Conservation (phyloP, 2,113 vertebrate species). For the Mirza zaza region DNA sequence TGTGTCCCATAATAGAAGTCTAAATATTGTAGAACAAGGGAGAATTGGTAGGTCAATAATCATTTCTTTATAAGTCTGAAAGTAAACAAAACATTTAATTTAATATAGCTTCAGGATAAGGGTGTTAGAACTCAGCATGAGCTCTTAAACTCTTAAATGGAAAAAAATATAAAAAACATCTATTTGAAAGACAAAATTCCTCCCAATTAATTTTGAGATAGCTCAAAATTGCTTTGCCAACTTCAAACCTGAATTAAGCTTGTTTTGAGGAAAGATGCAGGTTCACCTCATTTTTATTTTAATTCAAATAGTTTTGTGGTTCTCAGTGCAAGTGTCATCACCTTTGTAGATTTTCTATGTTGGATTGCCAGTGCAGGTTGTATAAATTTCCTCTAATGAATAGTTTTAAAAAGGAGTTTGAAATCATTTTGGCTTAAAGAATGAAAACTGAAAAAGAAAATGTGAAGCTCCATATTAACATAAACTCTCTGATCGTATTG, state of each 20-base stretch:
- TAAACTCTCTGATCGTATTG: slow-evolving; percentile 16
- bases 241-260: neutral
- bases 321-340: neutral
- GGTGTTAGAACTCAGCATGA: neutral
- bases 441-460: neutral
- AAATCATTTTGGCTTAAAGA: neutral
- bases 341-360: neutral
- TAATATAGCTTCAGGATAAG: neutral
- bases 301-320: neutral
- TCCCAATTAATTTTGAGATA: neutral
- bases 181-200: neutral
- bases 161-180: neutral
- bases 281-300: slow-evolving; percentile 45
- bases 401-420: neutral
- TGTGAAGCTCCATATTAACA: neutral
- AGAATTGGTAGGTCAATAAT: neutral
- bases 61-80: neutral
- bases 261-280: neutral
- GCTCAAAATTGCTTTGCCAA: neutral
- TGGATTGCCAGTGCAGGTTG: neutral
- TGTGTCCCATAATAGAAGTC: neutral
- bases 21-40: neutral
- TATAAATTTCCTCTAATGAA: neutral
- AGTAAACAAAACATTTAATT: neutral
- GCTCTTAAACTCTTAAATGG: neutral